phyloP scores from a whole-genome alignment of 2,797 vertebrate genomes.

The Rhinella marina region DNA sequence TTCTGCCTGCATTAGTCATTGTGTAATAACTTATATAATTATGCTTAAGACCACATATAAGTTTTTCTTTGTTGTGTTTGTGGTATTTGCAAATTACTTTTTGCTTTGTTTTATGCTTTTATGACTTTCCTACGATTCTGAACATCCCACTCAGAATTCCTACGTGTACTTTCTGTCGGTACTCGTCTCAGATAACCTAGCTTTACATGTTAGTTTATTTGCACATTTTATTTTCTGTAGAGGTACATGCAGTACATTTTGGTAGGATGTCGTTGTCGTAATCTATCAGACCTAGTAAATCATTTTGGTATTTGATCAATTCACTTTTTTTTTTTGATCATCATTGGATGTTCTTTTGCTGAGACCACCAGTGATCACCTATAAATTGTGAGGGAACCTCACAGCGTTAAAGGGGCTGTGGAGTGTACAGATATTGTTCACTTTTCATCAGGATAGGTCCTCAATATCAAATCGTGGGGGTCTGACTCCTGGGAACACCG shows the following conservation, averaged over 20 bases:
- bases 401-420: too few species aligned
- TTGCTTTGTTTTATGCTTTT: neutral
- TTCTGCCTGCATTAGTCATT: constrained; percentile 24
- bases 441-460: too few species aligned
- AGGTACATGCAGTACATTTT: neutral
- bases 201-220: neutral
- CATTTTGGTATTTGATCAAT: neutral
- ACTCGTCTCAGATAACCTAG: neutral
- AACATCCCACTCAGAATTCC: neutral
- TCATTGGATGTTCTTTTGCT: too few species aligned
- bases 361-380: too few species aligned
- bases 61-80: neutral
- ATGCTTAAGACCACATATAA: neutral
- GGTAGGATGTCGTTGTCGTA: neutral
- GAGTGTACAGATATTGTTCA: too few species aligned
- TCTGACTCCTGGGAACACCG: too few species aligned
- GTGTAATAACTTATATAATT: constrained; percentile 14
- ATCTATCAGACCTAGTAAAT: neutral
- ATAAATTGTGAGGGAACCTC: too few species aligned
- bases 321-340: neutral
- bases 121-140: neutral
- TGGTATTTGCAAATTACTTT: neutral
- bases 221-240: neutral
- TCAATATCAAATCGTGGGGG: too few species aligned
- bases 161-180: neutral